Evolutionary conservation across 2,113 vertebrate species (phyloP).

Genomic region (Megalops atlanticus): DNA sequence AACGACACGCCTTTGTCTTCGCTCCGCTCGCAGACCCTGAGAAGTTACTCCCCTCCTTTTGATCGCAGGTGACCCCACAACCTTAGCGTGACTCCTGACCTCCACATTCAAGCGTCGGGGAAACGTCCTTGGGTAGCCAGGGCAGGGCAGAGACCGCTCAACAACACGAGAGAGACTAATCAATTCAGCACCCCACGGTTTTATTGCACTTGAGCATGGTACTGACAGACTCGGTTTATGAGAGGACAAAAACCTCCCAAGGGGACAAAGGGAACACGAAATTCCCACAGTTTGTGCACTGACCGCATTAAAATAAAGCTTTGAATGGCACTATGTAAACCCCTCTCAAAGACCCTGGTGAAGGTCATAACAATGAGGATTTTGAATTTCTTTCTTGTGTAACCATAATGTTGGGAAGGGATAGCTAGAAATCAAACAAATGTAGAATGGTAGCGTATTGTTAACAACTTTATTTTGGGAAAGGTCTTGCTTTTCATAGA

Average conservation of each 20-base stretch:
- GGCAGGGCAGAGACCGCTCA: slow-evolving; percentile 46
- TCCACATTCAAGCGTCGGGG: slow-evolving; percentile 56
- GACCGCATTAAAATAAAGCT: slow-evolving; percentile 36
- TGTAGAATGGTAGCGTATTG: slow-evolving; percentile 27
- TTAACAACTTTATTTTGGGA: slow-evolving; percentile 56
- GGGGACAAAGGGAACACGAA: slow-evolving; percentile 53
- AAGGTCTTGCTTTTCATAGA: slow-evolving; percentile 46
- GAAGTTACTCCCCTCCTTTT: slow-evolving; percentile 65
- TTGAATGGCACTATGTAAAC: slow-evolving; percentile 16
- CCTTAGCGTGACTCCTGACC: slow-evolving; percentile 72
- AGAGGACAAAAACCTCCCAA: slow-evolving; percentile 2
- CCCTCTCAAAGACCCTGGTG: neutral
- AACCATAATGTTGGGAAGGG: slow-evolving; percentile 31
- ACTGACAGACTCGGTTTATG: slow-evolving; percentile 30
- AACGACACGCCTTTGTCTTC: slow-evolving; percentile 57
- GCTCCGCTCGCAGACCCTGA: slow-evolving; percentile 47
- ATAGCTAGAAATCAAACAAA: neutral
- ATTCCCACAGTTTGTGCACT: slow-evolving; percentile 53
- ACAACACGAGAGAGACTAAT: slow-evolving; percentile 57
- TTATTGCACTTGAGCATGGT: slow-evolving; percentile 51
- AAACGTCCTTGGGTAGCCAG: slow-evolving; percentile 46
- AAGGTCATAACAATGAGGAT: neutral
- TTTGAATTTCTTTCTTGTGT: neutral
- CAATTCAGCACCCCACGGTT: slow-evolving; percentile 56
- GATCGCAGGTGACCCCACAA: slow-evolving; percentile 66